A percentile compares a stretch with the other conserved stretches of the same genome.
phyloP scores from a whole-genome alignment of 2,797 vertebrate species.

The Podarcis lilfordi region DNA sequence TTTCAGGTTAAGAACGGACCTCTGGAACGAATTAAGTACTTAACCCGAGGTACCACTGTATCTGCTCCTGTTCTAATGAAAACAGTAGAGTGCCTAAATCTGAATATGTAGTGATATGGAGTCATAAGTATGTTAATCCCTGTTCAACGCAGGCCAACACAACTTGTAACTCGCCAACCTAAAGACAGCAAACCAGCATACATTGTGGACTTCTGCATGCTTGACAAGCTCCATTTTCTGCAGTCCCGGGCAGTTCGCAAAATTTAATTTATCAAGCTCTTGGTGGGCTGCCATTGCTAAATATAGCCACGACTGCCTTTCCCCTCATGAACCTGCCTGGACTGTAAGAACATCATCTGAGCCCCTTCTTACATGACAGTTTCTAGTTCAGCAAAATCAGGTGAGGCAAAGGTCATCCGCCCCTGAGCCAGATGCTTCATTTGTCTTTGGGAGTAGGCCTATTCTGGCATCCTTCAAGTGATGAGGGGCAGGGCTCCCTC shows the following conservation, averaged over 20 bases:
- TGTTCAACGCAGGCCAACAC: neutral
- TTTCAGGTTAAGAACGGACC: too few relatives aligned
- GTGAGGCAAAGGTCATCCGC: too few relatives aligned
- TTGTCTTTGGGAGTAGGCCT: too few relatives aligned
- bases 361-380: too few relatives aligned
- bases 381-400: too few relatives aligned
- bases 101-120: neutral
- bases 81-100: neutral
- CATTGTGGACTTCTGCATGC: neutral
- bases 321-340: too few relatives aligned
- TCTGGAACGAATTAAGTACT: too few relatives aligned
- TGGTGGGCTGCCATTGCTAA: neutral
- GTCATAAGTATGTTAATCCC: neutral
- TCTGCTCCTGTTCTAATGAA: neutral
- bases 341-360: too few relatives aligned
- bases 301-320: too few relatives aligned
- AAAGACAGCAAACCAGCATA: neutral
- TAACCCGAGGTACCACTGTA: neutral
- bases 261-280: neutral
- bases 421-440: too few relatives aligned
- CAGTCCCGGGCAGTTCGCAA: neutral
- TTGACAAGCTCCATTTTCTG: neutral
- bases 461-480: too few relatives aligned
- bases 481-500: too few relatives aligned
- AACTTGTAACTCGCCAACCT: neutral